A percentile compares a stretch with the other conserved stretches of the same genome.
These are phyloP conservation scores for Progne subis DNA, from an alignment of 2,113 vertebrate genomes.

Conservation along the genomic window DNA sequence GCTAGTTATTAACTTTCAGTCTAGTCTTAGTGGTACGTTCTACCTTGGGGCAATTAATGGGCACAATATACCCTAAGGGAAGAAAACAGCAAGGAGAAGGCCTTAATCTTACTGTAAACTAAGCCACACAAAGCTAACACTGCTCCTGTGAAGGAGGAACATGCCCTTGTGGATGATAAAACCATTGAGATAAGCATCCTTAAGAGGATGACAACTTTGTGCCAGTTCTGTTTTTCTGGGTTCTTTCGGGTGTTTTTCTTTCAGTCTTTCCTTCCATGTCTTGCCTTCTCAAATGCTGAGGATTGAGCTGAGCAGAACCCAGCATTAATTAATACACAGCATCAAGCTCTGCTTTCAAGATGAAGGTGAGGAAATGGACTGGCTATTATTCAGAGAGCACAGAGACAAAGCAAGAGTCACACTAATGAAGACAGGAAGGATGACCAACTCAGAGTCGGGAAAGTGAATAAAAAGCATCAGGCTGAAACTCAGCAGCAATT, in stretches of 20 bases:
- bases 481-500: not conserved
- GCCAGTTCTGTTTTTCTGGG: not conserved
- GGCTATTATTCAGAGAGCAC: not conserved
- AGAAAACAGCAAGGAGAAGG: not conserved
- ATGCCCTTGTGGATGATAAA: not conserved
- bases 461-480: not conserved
- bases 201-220: not conserved
- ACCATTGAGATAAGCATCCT: not conserved
- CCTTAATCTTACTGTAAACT: not conserved
- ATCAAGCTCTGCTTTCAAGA: not conserved
- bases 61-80: not conserved
- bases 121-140: not conserved
- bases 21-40: not conserved
- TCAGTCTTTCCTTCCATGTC: not conserved
- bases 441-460: not conserved
- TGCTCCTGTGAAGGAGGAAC: not conserved
- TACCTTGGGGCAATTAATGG: not conserved
- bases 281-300: not conserved
- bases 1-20: not conserved
- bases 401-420: not conserved
- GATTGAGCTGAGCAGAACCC: not conserved
- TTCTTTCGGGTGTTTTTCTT: not conserved
- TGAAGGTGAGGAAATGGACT: not conserved
- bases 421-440: slow-evolving; percentile 36
- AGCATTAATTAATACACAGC: not conserved